Percentiles rank a stretch among this genome's conserved stretches.
phyloP scores from a whole-genome alignment of 2,797 vertebrate species.

The Stomatorhinus walkeri region DNA sequence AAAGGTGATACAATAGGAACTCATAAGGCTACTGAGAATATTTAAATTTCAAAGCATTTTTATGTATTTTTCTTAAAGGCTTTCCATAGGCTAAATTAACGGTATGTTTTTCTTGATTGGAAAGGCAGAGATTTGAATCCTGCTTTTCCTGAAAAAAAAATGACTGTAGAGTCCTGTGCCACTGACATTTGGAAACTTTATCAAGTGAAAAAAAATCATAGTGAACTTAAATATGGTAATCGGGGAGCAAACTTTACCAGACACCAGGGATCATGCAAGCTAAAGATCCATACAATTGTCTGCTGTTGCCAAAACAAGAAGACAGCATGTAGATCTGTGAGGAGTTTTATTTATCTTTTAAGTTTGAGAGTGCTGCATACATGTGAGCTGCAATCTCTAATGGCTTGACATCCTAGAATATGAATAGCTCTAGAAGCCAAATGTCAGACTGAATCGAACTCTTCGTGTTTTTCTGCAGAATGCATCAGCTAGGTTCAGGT shows the following conservation, averaged over 20 bases:
- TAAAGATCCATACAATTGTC: neutral
- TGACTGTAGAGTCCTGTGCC: neutral
- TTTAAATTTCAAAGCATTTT: neutral
- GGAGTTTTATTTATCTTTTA: neutral
- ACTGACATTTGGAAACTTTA: neutral
- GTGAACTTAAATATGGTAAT: constrained; percentile 10
- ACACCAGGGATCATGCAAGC: neutral
- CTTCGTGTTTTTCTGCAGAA: neutral
- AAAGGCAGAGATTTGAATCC: neutral
- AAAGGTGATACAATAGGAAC: neutral
- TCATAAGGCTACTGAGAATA: neutral
- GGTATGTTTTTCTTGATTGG: neutral
- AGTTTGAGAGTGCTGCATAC: neutral
- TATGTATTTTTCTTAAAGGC: neutral
- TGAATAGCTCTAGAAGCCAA: neutral
- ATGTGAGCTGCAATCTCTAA: neutral
- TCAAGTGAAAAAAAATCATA: neutral
- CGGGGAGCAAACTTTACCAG: neutral
- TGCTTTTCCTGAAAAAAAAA: neutral
- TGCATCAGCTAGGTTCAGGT: neutral
- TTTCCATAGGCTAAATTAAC: neutral
- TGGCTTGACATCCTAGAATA: neutral
- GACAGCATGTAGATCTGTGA: neutral
- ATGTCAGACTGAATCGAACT: neutral
- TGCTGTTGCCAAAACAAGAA: neutral